Conservation (phyloP, 2,797 vertebrate species). For the Mus minutoides region DNA sequence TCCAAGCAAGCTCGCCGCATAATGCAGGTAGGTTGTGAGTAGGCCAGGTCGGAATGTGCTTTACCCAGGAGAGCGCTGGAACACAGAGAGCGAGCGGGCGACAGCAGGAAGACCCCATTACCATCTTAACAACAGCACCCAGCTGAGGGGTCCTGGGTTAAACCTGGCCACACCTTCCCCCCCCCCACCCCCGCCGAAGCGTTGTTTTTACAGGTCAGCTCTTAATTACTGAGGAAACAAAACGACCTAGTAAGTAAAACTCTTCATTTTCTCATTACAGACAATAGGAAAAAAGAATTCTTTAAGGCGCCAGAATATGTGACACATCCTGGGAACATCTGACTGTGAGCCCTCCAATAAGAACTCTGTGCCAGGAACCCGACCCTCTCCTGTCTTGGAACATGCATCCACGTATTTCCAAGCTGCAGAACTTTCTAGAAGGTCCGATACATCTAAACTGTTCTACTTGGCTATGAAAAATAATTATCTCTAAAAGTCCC, state of each 20-base stretch:
- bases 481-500: slow-evolving; percentile 30
- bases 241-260: slow-evolving; percentile 25
- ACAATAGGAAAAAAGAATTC: slow-evolving; percentile 42
- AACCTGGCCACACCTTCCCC: neutral
- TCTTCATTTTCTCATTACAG: slow-evolving; percentile 73
- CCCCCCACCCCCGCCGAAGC: neutral
- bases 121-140: neutral
- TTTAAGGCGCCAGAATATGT: slow-evolving; percentile 32
- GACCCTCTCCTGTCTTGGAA: slow-evolving; percentile 24
- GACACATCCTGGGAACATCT: neutral
- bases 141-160: neutral
- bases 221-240: slow-evolving; percentile 22
- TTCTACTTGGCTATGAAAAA: slow-evolving; percentile 38
- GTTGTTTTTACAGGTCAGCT: slow-evolving; percentile 33
- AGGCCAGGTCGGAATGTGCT: neutral
- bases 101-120: slow-evolving; percentile 31
- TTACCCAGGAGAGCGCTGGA: slow-evolving; percentile 13
- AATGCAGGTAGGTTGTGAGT: slow-evolving; percentile 62
- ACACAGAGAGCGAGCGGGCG: neutral
- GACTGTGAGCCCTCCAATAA: neutral
- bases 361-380: neutral
- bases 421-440: neutral
- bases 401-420: neutral
- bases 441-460: neutral
- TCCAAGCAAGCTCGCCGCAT: slow-evolving; percentile 74